phyloP scores from a whole-genome alignment of 2,888 invertebrate species.

The Drepanosiphum platanoidis region DNA sequence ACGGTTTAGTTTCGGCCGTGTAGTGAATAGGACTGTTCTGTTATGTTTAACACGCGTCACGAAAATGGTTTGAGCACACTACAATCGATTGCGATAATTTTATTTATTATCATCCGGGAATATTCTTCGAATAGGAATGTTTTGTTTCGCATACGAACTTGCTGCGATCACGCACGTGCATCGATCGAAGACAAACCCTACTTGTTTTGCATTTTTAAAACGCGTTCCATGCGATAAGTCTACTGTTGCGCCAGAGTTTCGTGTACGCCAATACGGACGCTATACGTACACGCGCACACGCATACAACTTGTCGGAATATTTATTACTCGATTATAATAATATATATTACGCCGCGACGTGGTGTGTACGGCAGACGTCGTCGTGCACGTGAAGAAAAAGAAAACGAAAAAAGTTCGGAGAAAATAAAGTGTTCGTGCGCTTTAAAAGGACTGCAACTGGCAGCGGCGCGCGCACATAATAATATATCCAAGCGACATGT shows the following conservation, averaged over 20 bases:
- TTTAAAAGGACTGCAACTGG: too few relatives aligned
- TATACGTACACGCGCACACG: background rate
- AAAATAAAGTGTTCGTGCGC: background rate
- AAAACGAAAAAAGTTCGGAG: background rate
- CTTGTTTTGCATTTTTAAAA: background rate
- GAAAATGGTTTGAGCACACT: too few relatives aligned
- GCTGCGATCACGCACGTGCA: background rate
- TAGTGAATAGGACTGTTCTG: background rate
- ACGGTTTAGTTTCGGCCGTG: background rate
- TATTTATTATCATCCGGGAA: background rate
- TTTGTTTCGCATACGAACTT: background rate
- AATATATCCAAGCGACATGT: background rate
- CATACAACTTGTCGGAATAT: background rate
- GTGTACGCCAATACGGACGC: background rate
- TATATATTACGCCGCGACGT: too few relatives aligned
- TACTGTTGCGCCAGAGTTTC: background rate
- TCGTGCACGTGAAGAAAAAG: background rate
- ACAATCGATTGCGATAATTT: background rate
- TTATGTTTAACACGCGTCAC: background rate
- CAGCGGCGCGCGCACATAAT: background rate
- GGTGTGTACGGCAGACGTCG: too few relatives aligned
- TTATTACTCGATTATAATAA: background rate
- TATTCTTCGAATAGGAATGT: background rate
- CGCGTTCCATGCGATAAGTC: background rate
- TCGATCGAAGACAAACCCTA: background rate